Evolutionary conservation across 2,797 vertebrate species (phyloP), one percentile per base, ranked within the genome.

Genomic region (Xenopus petersii): DNA sequence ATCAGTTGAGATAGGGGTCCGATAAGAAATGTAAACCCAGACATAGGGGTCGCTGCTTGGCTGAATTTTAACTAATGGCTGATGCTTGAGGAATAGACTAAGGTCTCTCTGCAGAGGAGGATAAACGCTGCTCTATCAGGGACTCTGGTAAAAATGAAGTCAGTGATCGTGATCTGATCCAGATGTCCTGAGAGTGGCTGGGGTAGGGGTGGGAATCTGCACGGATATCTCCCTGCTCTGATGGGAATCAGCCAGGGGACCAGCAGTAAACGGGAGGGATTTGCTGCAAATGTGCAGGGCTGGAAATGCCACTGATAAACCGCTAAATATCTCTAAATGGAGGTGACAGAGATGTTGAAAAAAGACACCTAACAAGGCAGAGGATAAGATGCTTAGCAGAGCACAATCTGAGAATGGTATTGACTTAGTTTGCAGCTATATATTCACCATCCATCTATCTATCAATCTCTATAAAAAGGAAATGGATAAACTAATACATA

Each of bases 161-260:
- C 92, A 92, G 88, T 84, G 93, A 93, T 95, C 93, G 81, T 91
- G 93, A 95, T 94, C 93, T 93, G 91, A 91, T 93, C 92, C 94
- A 95, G 93, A 94, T 94, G 93, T 92, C 90, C 89, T 90, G 86
- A 89, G 88, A 93, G 91, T 92, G 92, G 90, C 92, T 93, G 89
- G 92, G 91, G 92, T 92, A 88, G 88, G 85, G 87, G 88, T 83
- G 91, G 91, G 90, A 93, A 95, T 93, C 92, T 91, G 91, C 92
- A 93, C 85, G 92, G 93, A 92, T 93, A 94, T 95, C 92, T 93
- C 91, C 93, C 93, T 93, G 91, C 91, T 91, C 87, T 91, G 94
- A 93, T 94, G 94, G 87, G 89, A 94, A 96, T 95, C 94, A 92
- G 90, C 82, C 81, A 89, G 88, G 91, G 90, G 91, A 88, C 91